Base-by-base conservation (phyloP, 1,140 invertebrate genomes). In the Ganaspis sp. region DNA sequence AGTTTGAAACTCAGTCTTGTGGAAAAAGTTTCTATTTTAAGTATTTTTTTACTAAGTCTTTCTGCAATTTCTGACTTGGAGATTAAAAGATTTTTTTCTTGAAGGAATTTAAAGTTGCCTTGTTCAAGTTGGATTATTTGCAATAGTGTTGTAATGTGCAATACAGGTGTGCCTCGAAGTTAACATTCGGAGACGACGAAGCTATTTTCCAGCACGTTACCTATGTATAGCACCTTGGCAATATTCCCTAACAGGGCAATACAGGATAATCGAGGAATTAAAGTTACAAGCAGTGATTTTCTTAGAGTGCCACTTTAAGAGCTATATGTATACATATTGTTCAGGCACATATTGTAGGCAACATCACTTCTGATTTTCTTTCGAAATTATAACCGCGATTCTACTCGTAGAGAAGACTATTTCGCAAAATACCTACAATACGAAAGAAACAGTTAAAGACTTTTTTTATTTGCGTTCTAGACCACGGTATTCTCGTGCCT, bases 181-280 rank as follows among this genome's bases (percentile, higher is more conserved):
- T 72, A 49, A 53, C 42, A 72, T 26, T 64, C 42, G 69, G 75
- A 78, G 74, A 76, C 72, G 73, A 77, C 49, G 74, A 78, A 77
- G 73, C 74, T 70, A 75, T 76, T 78, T 76, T 69, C 72, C 74
- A 69, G 72, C 72, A 74, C 71, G 72, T 74, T 78, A 76, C 76
- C 72, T 72, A 74, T 83, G 82, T 81, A 84, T 83, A 84, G 77
- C 76, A 64, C 77, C 77, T 77, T 38, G 82, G 87, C 86, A 86
- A 89, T 88, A 87, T 86, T 76, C 82, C 78, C 70, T 89, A 89
- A 89, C 84, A 84, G 87, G 84, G 83, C 86, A 87, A 88, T 90
- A 79, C 69, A 82, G 85, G 87, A 88, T 90, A 90, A 90, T 90
- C 88, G 88, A 80, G 85, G 82, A 90, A 90, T 90, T 90, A 89